Evolutionary conservation across 2,113 vertebrate genomes (phyloP).

Genomic region (Aptenodytes patagonicus): DNA sequence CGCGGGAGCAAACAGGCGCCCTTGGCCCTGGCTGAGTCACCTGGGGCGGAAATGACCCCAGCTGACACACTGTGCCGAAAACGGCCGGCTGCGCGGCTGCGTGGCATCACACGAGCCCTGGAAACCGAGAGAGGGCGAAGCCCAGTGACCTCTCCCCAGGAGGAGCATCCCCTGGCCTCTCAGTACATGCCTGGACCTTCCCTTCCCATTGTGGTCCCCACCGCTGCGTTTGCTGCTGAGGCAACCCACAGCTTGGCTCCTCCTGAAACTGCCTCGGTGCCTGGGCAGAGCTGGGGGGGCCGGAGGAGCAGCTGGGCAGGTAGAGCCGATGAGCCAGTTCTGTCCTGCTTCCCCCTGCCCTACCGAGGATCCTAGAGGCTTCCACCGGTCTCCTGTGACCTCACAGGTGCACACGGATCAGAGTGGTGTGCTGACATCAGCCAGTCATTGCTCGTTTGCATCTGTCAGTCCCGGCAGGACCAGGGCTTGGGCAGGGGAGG

Average conservation of each 20-base stretch:
- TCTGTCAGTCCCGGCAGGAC: accelerated
- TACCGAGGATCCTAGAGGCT: neutral
- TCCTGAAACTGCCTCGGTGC: accelerated
- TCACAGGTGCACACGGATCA: accelerated
- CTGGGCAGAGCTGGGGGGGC: neutral
- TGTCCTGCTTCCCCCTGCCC: neutral
- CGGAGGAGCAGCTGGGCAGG: neutral
- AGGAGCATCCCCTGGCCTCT: neutral
- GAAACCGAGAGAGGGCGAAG: neutral
- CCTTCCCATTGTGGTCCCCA: neutral
- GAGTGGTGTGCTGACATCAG: neutral
- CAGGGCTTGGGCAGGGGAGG: neutral
- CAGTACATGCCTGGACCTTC: accelerated
- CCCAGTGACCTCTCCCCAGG: neutral
- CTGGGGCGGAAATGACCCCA: neutral
- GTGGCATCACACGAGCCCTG: accelerated
- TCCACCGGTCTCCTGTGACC: neutral
- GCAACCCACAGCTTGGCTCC: accelerated
- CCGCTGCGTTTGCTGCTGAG: accelerated
- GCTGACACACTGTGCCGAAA: accelerated
- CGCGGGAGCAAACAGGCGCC: neutral
- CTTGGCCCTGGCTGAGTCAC: constrained; percentile 1
- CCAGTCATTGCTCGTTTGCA: neutral
- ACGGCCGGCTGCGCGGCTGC: accelerated
- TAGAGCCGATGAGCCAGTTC: neutral